Evolutionary conservation across 2,888 invertebrate genomes (phyloP), one percentile per base, ranked within the genome.

Genomic region (Lasioglossum vierecki): DNA sequence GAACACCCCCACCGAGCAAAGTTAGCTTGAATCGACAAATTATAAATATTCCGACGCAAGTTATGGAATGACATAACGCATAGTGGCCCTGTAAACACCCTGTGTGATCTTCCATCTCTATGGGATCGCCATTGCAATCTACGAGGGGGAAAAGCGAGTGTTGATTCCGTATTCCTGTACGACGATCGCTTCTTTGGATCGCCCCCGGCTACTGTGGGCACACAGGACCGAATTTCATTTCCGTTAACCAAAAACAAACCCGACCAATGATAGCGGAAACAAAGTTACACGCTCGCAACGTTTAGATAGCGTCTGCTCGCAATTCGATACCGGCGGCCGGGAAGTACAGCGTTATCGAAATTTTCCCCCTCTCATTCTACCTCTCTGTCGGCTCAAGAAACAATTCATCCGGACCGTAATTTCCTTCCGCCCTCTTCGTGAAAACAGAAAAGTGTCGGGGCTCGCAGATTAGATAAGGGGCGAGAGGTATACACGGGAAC

Each of bases 201-300:
- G 63, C 63, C 63, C 15, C 63, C 30, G 63, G 60, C 60, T 26
- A 60, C 13, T 11, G 60, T 5, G 26, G 26, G 26, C 60, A 5
- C 26, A 26, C 13, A 26, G 26, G 4, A 0, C 5, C 26, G 63
- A 63, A 63, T 63, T 30, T 63, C 63, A 63, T 63, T 63, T 63
- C 63, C 63, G 30, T 30, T 30, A 63, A 63, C 26, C 63, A 15
- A 63, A 63, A 63, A 30, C 63, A 63, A 63, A 63, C 63, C 63
- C 30, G 63, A 63, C 63, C 30, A 15, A 63, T 63, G 63, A 63
- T 63, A 30, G 30, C 30, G 63, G 63, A 63, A 63, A 63, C 63
- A 63, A 63, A 63, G 63, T 63, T 63, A 63, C 63, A 63, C 30
- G 41, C 71, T 57, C 22, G 63, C 60, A 60, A 60, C 60, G 26